These are phyloP conservation scores for Steatocranus sp. DNA, from an alignment of 2,797 vertebrate species.

Conservation along the genomic window DNA sequence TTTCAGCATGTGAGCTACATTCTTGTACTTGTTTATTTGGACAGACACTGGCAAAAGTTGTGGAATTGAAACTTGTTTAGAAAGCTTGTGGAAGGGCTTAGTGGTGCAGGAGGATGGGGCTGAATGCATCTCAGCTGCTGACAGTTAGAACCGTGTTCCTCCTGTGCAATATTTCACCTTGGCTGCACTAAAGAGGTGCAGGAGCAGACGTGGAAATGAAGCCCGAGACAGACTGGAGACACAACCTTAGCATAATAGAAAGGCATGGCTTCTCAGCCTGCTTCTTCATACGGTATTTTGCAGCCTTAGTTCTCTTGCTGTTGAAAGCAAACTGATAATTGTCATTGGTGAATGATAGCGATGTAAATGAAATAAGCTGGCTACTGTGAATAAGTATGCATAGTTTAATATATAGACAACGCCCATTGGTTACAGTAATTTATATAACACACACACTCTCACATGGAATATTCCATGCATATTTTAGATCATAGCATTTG, in stretches of 20 bases:
- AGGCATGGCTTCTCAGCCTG: background rate
- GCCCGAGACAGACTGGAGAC: constrained; percentile 12
- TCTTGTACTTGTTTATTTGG: constrained; percentile 55
- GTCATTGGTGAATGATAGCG: background rate
- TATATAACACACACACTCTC: background rate
- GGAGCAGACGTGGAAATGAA: constrained; percentile 14
- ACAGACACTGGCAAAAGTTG: constrained; percentile 43
- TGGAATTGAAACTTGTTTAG: constrained; percentile 47
- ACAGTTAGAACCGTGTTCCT: constrained; percentile 36
- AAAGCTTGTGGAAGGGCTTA: constrained; percentile 29
- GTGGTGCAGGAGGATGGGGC: constrained; percentile 21
- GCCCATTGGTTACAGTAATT: background rate
- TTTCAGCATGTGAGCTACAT: background rate
- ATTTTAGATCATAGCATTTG: background rate
- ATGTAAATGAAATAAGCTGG: background rate
- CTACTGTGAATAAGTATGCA: background rate
- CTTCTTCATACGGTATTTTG: background rate
- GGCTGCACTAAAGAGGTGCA: constrained; percentile 36
- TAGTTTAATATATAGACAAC: background rate
- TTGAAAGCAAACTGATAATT: background rate
- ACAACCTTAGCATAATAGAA: constrained; percentile 14
- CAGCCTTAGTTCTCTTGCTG: background rate
- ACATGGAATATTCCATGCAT: background rate
- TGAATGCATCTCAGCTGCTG: constrained; percentile 31
- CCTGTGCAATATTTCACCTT: constrained; percentile 41